These are phyloP conservation scores for Dendropsophus ebraccatus DNA, from an alignment of 2,113 vertebrate genomes.

Conservation along the genomic window DNA sequence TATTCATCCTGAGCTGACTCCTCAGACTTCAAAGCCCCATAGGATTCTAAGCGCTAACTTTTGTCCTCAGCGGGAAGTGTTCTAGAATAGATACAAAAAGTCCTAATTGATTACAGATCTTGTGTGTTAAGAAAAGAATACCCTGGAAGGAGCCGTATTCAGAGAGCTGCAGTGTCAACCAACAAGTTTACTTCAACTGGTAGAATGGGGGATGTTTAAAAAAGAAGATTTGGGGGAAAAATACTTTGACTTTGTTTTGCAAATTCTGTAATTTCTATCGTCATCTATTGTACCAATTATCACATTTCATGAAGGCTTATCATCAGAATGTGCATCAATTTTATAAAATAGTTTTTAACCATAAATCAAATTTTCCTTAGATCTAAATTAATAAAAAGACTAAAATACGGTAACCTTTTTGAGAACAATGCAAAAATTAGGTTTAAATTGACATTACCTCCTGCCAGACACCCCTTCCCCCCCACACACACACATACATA, in stretches of 20 bases:
- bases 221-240: neutral
- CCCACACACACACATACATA: too few relatives aligned
- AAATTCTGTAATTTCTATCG: neutral
- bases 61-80: constrained; percentile 34
- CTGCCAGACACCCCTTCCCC: too few relatives aligned
- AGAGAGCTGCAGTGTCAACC: neutral
- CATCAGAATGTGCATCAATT: too few relatives aligned
- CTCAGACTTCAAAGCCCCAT: constrained; percentile 19
- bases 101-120: constrained; percentile 43
- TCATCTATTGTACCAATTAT: neutral
- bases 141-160: neutral
- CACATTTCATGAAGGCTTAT: too few relatives aligned
- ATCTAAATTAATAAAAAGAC: too few relatives aligned
- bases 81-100: constrained; percentile 21
- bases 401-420: too few relatives aligned
- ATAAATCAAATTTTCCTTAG: too few relatives aligned
- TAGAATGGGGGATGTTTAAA: neutral
- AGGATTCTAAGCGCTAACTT: constrained; percentile 27
- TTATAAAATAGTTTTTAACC: too few relatives aligned
- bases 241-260: neutral
- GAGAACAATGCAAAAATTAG: too few relatives aligned
- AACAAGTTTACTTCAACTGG: neutral
- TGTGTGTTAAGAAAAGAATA: constrained; percentile 11
- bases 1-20: constrained; percentile 10
- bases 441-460: too few relatives aligned